Evolutionary conservation across 1,140 invertebrate species (phyloP), one percentile per base, ranked within the genome.

Genomic region (Leptonema lineaticorne): DNA sequence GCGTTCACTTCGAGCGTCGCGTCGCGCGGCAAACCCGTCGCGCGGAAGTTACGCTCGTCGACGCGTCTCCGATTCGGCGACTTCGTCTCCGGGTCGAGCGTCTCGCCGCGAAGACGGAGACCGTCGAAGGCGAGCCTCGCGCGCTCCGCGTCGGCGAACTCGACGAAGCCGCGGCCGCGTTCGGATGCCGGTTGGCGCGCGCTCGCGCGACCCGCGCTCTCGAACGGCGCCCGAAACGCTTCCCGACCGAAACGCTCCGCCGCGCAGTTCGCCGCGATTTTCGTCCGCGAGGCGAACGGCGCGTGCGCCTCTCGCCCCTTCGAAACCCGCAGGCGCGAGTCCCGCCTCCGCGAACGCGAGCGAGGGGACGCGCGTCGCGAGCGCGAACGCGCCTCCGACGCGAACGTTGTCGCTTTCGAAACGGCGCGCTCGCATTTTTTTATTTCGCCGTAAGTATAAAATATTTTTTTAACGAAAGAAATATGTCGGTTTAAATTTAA

Each of bases 231-330:
- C 70, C 81, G 82, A 79, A 82, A 82, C 77, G 80, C 81, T 58
- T 83, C 81, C 56, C 79, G 78, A 72, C 78, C 82, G 80, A 83
- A 82, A 76, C 80, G 64, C 73, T 83, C 81, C 18, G 81, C 81
- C 69, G 82, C 81, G 75, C 82, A 83, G 75, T 83, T 83, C 74
- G 82, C 81, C 81, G 82, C 82, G 77, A 82, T 80, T 77, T 83
- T 83, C 70, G 81, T 83, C 72, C 78, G 78, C 78, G 81, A 83
- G 28, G 33, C 26, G 18, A 45, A 6, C 58, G 58, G 18, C 58
- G n/a, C n/a, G n/a, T 28, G 26, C 28, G 1, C 9, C 2, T 14
- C 3, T 41, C 41, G 62, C 33, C 5, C 24, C 58, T 45, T 16
- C 18, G 8, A n/a, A 16, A 5, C 4, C 30, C 18, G 58, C 20